Conservation (phyloP, 2,113 vertebrate genomes). For the Podocnemis expansa region DNA sequence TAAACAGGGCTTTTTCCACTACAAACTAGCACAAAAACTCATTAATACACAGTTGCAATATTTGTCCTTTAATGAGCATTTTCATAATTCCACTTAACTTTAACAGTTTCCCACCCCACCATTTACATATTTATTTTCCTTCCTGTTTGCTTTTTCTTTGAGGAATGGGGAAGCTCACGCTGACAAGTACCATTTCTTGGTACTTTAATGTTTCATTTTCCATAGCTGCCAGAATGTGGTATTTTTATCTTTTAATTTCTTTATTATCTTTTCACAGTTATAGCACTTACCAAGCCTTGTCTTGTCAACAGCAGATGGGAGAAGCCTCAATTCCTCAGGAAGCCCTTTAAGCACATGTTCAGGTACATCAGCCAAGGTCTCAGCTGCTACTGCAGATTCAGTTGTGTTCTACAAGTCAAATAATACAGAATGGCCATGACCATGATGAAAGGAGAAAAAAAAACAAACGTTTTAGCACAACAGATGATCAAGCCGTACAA, state of each 20-base stretch:
- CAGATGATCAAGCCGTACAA: background rate
- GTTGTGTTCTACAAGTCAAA: conserved; percentile 69
- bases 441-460: background rate
- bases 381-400: conserved; percentile 69
- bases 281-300: conserved; percentile 78
- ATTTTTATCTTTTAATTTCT: background rate
- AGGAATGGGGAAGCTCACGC: background rate
- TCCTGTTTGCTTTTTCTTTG: background rate
- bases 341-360: conserved; percentile 81
- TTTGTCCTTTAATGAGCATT: background rate
- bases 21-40: background rate
- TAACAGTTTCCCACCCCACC: background rate
- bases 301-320: conserved; percentile 82
- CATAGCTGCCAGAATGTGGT: background rate
- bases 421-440: background rate
- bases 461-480: background rate
- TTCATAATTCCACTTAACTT: background rate
- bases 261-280: background rate
- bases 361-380: conserved; percentile 81
- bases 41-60: background rate
- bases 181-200: background rate
- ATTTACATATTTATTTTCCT: background rate
- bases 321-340: conserved; percentile 83
- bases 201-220: background rate
- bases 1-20: background rate